phyloP scores from a whole-genome alignment of 2,797 vertebrate genomes.

The Peromyscus melanophrys region DNA sequence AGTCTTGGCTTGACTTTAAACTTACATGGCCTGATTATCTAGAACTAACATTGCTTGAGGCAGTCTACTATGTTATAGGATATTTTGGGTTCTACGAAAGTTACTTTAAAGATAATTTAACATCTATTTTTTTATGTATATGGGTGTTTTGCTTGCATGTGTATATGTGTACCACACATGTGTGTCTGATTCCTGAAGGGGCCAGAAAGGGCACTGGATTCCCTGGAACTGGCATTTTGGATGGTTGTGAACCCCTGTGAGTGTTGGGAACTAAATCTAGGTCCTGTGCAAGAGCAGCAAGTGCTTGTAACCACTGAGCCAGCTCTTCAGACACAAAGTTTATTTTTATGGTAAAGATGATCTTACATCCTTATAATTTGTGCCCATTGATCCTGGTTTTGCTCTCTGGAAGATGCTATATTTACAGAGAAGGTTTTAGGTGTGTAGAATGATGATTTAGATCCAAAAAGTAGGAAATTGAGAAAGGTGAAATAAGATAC shows the following conservation, averaged over 20 bases:
- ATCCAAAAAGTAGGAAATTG: conserved; percentile 49
- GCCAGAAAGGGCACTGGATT: background rate
- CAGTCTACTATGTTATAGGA: background rate
- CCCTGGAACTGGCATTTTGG: background rate
- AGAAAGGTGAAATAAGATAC: conserved; percentile 29
- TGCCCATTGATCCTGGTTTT: conserved; percentile 31
- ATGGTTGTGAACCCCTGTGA: background rate
- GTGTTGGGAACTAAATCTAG: background rate
- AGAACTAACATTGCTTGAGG: background rate
- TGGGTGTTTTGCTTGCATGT: background rate
- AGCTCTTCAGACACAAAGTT: background rate
- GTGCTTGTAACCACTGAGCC: background rate
- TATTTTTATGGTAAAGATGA: background rate
- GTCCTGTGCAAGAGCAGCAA: background rate
- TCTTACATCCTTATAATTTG: conserved; percentile 1
- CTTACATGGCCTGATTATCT: background rate
- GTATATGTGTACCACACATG: background rate
- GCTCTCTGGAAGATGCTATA: conserved; percentile 42
- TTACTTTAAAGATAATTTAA: background rate
- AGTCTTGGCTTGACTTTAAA: background rate
- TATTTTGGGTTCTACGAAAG: background rate
- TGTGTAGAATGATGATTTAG: conserved; percentile 17
- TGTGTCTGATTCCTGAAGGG: background rate
- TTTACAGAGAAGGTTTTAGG: background rate
- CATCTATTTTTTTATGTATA: background rate